Conservation (phyloP, 1,140 invertebrate species). For the Cydia fagiglandana region DNA sequence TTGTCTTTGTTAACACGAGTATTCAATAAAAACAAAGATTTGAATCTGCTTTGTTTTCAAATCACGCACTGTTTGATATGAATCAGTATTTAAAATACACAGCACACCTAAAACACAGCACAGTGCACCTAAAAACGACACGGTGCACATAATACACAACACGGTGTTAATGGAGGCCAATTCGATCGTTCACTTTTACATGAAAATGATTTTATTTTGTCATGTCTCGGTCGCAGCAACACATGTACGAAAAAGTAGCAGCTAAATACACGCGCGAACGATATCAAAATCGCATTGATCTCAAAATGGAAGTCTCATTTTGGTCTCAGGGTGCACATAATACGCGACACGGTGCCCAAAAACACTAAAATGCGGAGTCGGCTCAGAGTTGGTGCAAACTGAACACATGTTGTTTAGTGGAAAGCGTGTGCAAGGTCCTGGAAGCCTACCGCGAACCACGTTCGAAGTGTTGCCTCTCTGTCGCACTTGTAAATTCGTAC, state of each 20-base stretch:
- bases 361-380: background rate
- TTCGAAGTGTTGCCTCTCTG: too few species aligned
- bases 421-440: conserved; percentile 10
- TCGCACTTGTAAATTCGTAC: too few species aligned
- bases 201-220: too few species aligned
- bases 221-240: too few species aligned
- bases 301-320: too few species aligned
- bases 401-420: background rate
- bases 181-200: too few species aligned
- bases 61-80: conserved; percentile 50
- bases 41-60: conserved; percentile 50
- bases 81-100: background rate
- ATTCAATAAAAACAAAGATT: conserved; percentile 51
- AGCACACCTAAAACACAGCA: too few species aligned
- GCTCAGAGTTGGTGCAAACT: background rate
- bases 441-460: too few species aligned
- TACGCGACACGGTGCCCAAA: background rate
- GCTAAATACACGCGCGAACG: too few species aligned
- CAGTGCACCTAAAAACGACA: conserved; percentile 34
- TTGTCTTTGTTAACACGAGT: conserved; percentile 36
- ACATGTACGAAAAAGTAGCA: too few species aligned
- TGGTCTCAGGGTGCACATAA: background rate
- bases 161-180: too few species aligned
- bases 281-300: too few species aligned
- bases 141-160: conserved; percentile 32